Conservation (phyloP, 30 jellyfish, hydroid and myxozoan genomes). For the Chrysaora quinquecirrha region DNA sequence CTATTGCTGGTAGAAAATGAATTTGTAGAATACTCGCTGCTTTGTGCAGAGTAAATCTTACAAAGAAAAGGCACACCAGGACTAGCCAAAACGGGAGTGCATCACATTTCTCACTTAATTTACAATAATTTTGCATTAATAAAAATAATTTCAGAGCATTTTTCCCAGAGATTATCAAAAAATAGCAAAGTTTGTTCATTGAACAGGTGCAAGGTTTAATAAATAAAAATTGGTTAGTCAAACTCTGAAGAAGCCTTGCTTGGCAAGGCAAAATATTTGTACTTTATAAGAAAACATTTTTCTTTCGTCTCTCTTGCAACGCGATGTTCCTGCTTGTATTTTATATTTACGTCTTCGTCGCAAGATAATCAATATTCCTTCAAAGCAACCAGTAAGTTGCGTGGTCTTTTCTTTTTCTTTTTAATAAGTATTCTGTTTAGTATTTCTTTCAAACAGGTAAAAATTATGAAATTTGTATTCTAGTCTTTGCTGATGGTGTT, state of each 20-base stretch:
- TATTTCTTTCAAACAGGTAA: neutral
- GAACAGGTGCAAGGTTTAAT: too few species aligned
- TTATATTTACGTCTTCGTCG: neutral
- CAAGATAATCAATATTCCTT: neutral
- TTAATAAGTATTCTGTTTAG: neutral
- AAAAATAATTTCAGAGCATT: too few species aligned
- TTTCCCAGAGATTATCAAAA: too few species aligned
- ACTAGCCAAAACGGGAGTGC: too few species aligned
- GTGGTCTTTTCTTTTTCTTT: neutral
- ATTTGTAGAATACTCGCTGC: neutral
- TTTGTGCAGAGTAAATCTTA: neutral
- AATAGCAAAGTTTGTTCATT: too few species aligned
- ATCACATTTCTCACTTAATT: too few species aligned
- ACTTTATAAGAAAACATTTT: neutral
- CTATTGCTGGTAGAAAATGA: neutral
- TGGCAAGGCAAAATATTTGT: neutral
- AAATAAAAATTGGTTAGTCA: too few species aligned
- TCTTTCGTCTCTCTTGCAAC: too few species aligned
- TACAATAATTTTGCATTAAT: too few species aligned
- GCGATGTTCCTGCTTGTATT: neutral
- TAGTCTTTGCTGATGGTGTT: neutral
- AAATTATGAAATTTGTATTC: neutral
- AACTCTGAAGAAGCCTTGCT: too few species aligned
- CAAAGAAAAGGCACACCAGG: too few species aligned
- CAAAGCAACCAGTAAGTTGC: too few species aligned